Evolutionary conservation across 92 coral and sea anemone genomes (phyloP).

Genomic region (Zoanthus sansibaricus): DNA sequence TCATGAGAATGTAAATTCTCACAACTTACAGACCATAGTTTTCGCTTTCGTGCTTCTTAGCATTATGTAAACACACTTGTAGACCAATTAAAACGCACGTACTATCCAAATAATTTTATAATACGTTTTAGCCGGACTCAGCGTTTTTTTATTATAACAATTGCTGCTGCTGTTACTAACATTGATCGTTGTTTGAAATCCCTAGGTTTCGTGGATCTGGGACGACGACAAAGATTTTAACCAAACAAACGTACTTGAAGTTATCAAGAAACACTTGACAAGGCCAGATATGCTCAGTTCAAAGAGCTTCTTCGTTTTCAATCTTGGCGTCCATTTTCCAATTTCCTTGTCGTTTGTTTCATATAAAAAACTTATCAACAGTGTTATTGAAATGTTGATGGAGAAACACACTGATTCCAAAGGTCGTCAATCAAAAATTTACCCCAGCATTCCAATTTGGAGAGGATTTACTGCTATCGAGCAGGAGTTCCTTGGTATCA

Average conservation of each 20-base stretch:
- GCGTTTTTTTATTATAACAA: no score
- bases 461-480: constrained; percentile 33
- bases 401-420: neutral
- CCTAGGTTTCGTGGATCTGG: constrained; percentile 19
- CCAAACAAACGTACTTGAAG: constrained; percentile 32
- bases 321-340: constrained; percentile 34
- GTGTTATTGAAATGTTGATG: constrained; percentile 4
- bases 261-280: neutral
- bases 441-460: constrained; percentile 37
- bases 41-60: no score
- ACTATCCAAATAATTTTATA: no score
- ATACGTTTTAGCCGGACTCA: no score
- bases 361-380: constrained; percentile 24
- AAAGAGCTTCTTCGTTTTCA: constrained; percentile 19
- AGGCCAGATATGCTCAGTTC: constrained; percentile 32
- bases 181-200: neutral
- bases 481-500: constrained; percentile 14
- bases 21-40: no score
- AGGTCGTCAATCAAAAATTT: constrained; percentile 3
- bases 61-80: no score
- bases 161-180: neutral
- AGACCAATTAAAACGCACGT: no score
- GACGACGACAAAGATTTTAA: constrained; percentile 29
- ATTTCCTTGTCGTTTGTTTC: constrained; percentile 30
- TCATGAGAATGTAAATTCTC: no score